Conservation (phyloP, 2,113 vertebrate genomes). For the Microtus richardsoni region DNA sequence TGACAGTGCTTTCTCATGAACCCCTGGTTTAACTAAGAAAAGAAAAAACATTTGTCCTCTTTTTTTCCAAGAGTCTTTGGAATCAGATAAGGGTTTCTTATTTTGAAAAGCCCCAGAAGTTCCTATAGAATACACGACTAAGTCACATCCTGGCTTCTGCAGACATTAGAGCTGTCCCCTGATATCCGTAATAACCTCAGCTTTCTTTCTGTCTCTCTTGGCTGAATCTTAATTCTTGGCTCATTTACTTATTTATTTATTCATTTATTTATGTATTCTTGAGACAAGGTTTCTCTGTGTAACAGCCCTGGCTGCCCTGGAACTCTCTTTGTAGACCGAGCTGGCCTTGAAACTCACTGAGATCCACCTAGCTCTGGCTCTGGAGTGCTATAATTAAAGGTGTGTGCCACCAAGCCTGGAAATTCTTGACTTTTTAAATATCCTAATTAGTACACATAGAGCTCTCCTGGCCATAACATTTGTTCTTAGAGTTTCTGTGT, state of each 20-base stretch:
- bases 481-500: neutral
- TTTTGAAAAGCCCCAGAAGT: neutral
- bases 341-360: neutral
- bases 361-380: neutral
- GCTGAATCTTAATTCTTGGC: neutral
- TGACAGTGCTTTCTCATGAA: neutral
- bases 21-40: neutral
- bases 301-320: neutral
- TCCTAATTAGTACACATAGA: neutral
- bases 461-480: neutral
- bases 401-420: neutral
- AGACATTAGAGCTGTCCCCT: neutral
- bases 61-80: neutral
- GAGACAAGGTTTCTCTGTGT: neutral
- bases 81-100: neutral
- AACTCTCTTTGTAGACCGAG: neutral
- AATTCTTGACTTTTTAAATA: neutral
- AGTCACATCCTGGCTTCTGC: neutral
- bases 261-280: neutral
- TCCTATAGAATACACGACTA: neutral
- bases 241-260: neutral
- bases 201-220: neutral
- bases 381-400: neutral
- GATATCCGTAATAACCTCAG: neutral
- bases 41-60: neutral